Evolutionary conservation across 2,888 invertebrate species (phyloP), one percentile per base, ranked within the genome.

Genomic region (Julus scanicus): DNA sequence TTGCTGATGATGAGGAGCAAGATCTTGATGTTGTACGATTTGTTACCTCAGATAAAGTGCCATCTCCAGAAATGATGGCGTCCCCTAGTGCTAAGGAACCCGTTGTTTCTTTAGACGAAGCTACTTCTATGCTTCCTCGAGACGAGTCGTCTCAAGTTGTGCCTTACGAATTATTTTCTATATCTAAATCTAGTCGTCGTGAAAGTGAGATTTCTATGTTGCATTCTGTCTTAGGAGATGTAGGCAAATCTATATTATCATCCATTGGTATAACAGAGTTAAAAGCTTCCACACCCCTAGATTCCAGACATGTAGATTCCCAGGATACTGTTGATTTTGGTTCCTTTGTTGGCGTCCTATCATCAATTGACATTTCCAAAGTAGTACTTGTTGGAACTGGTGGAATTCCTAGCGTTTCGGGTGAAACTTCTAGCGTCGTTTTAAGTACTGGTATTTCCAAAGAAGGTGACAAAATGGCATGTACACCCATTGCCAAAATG

Each of bases 21-120:
- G n/a, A 2, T 5, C 29, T 71, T 71, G 20, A 71, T 71, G 8
- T 40, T 37, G 39, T 15, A 86, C 48, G 29, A 44, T 1, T 29
- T 40, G 49, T 37, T 86, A 86, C 53, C 53, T 86, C 86, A 8
- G 44, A 49, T 17, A 49, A 49, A 20, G 53, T 86, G 44, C 49
- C 86, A 86, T 49, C 49, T 37, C 49, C 86, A n/a, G 86, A 49
- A 48, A 49, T n/a, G 6, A 5, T 49, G 17, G 20, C 5, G 4
- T 86, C 49, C 53, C 44, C 11, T 44, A 84, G 40, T 2, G 29
- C 20, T 20, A 2, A 6, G 63, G 63, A 63, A 17, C 20, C 63
- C 63, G 63, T 63, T 63, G 17, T 63, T 63, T 63, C 63, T 20
- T 6, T 20, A 63, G 63, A 63, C n/a, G 20, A 20, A 20, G 20